A percentile compares a stretch with the other conserved stretches of the same genome.
Conservation (phyloP, 1,140 invertebrate species). For the Acyrthosiphon pisum region DNA sequence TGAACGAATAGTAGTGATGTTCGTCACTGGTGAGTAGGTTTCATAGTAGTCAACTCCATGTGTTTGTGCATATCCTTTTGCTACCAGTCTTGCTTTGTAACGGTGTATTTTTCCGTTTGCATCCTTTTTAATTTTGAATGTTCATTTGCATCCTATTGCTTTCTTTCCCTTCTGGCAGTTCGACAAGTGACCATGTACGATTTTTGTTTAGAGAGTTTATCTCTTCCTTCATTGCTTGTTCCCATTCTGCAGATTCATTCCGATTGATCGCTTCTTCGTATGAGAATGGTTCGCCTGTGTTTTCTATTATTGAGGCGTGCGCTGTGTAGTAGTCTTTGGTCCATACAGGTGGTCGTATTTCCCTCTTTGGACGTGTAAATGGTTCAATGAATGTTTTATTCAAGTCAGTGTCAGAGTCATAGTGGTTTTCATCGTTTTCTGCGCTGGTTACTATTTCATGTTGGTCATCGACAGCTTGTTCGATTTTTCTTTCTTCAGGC, state of each 20-base stretch:
- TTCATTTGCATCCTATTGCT: slow-evolving; percentile 58
- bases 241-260: slow-evolving; percentile 59
- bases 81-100: slow-evolving; percentile 61
- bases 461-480: too few relatives aligned
- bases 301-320: background rate
- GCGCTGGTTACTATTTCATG: too few relatives aligned
- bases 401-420: background rate
- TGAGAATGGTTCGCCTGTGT: slow-evolving; percentile 54
- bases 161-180: slow-evolving; percentile 46
- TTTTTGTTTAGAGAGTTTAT: slow-evolving; percentile 57
- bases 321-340: slow-evolving; percentile 1
- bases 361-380: background rate
- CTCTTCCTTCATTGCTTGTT: slow-evolving; percentile 59
- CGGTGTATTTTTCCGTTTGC: background rate
- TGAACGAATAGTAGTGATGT: slow-evolving; percentile 37
- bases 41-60: slow-evolving; percentile 55
- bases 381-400: background rate
- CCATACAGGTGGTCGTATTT: background rate
- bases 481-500: background rate
- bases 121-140: slow-evolving; percentile 58
- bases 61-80: slow-evolving; percentile 59
- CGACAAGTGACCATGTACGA: slow-evolving; percentile 51
- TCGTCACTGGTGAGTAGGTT: slow-evolving; percentile 60
- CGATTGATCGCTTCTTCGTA: slow-evolving; percentile 59
- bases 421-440: too few relatives aligned